Percentiles rank a stretch among this genome's conserved stretches.
Evolutionary conservation across 2,113 vertebrate species (phyloP).

Genomic region (Myotis lucifugus): DNA sequence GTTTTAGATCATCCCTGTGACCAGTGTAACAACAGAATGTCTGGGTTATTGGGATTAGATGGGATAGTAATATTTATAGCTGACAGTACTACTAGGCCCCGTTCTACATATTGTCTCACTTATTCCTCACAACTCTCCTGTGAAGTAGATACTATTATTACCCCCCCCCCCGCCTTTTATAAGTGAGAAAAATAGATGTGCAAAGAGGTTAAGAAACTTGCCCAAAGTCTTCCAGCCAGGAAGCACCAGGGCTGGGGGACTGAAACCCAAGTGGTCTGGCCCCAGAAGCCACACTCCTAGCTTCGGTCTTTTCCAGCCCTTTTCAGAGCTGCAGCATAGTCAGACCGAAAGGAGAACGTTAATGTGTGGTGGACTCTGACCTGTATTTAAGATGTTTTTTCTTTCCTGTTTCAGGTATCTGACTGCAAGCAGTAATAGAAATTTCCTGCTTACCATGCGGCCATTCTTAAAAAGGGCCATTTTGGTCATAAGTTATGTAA

Average conservation of each 20-base stretch:
- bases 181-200: background rate
- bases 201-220: background rate
- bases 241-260: background rate
- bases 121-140: background rate
- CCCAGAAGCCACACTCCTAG: background rate
- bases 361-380: background rate
- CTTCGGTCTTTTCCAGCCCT: background rate
- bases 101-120: background rate
- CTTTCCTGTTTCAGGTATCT: slow-evolving; percentile 82
- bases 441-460: slow-evolving; percentile 83
- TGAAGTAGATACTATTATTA: background rate
- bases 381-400: background rate
- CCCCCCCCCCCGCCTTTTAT: background rate
- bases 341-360: background rate
- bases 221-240: background rate
- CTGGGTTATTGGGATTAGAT: background rate
- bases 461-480: slow-evolving; percentile 93
- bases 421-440: slow-evolving; percentile 81
- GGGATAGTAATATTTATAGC: background rate
- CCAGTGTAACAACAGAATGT: background rate
- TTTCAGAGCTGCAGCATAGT: background rate
- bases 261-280: background rate
- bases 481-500: slow-evolving; percentile 91
- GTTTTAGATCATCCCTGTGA: background rate
- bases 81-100: background rate